Base-by-base conservation (phyloP, 2,797 vertebrate species). In the Neostethus bicornis region DNA sequence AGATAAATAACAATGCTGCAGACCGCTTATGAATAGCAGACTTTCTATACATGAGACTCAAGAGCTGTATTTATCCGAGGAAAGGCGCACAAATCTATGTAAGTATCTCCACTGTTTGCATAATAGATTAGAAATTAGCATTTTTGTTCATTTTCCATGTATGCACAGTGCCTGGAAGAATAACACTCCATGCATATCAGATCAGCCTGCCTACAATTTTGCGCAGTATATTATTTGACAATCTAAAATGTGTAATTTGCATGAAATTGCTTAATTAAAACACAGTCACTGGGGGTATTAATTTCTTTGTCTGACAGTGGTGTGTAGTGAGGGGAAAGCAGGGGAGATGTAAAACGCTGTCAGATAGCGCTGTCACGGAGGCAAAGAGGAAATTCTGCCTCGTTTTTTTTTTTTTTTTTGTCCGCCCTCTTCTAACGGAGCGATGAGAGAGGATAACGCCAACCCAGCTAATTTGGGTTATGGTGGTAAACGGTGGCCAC, bases 231-330 rank as follows among this genome's bases (percentile, higher is more conserved):
- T 98, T 99, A 99, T 99, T 99, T 99, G 97, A 97, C 96, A 99
- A 98, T 99, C 97, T 98, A 96, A 99, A 99, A 98, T 98, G 98
- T 98, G 96, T 99, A 99, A 99, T 99, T 99, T 99, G 97, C 97
- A 99, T 98, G 97, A 99, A 98, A 99, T 99, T 99, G 96, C 96
- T 99, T 99, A 99, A 99, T 99, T 99, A 99, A 99, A 99, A 98
- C 97, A 99, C 96, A 99, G 97, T 98, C 97, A 99, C 96, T 98
- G 94, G 95, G 96, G 96, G 96, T 98, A 98, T 98, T 98, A 95
- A 99, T 99, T 98, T 98, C 96, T 97, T 95, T 98, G 95, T 96
- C 95, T 98, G 95, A 94, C 95, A 95, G 94, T 92, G 94, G 93
- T 96, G 94, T 92, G 93, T 92, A 93, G 94, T 92, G 94, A 95